Conservation (phyloP, 2,888 invertebrate genomes). For the Pachliopta kotzebuea region DNA sequence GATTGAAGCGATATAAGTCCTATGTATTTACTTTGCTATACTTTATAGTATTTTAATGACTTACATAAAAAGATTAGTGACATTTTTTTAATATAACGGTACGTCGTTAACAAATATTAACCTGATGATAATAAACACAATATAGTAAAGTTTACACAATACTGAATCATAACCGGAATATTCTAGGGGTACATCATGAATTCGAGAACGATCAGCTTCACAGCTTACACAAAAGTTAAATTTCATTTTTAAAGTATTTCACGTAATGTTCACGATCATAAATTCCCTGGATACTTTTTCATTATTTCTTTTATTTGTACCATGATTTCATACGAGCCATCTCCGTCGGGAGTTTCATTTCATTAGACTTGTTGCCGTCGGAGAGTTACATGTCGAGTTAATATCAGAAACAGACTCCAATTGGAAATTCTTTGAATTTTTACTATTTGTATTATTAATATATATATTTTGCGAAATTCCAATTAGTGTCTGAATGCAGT, state of each 20-base stretch:
- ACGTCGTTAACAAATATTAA: too few relatives aligned
- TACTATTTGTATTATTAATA: neutral
- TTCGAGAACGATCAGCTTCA: too few relatives aligned
- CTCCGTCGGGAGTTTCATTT: neutral
- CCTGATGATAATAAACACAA: too few relatives aligned
- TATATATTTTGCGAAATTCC: neutral
- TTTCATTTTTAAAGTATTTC: neutral
- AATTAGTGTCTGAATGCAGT: neutral
- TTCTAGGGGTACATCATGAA: neutral
- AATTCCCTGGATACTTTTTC: neutral
- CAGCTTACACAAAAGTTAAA: neutral
- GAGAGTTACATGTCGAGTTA: neutral
- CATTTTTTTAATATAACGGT: too few relatives aligned
- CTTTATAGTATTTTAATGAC: too few relatives aligned
- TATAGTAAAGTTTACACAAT: too few relatives aligned
- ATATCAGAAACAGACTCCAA: neutral
- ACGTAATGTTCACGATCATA: neutral
- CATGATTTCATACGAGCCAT: neutral
- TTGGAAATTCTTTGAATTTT: neutral
- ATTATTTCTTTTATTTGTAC: neutral
- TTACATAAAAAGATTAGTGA: too few relatives aligned
- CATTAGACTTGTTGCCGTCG: constrained; percentile 1
- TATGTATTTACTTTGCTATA: too few relatives aligned
- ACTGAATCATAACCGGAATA: too few relatives aligned
- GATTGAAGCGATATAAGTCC: too few relatives aligned